These are phyloP conservation scores for Athetis lepigone DNA, from an alignment of 2,888 invertebrate genomes.

Conservation along the genomic window DNA sequence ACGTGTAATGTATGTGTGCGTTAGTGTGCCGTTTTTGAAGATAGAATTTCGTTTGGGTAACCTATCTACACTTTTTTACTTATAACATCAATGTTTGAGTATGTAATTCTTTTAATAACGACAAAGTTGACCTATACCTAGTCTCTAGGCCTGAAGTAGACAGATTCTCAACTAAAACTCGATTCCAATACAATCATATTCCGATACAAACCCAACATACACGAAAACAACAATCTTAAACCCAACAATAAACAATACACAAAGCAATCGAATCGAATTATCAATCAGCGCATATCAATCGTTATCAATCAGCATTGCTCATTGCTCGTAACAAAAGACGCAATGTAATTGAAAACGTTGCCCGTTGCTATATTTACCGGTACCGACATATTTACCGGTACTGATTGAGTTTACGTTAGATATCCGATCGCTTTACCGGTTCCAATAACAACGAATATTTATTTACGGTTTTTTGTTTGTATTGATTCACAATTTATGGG, in stretches of 20 bases:
- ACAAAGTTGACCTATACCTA: too few relatives aligned
- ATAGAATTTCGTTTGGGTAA: too few relatives aligned
- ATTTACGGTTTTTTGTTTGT: constrained; percentile 42
- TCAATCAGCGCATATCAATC: constrained; percentile 36
- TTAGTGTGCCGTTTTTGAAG: too few relatives aligned
- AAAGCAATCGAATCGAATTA: constrained; percentile 26
- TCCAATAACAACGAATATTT: constrained; percentile 51
- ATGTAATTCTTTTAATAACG: too few relatives aligned
- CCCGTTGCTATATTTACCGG: constrained; percentile 49
- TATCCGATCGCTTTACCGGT: constrained; percentile 57
- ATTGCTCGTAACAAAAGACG: constrained; percentile 51
- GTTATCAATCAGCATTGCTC: constrained; percentile 43
- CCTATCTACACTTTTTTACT: too few relatives aligned
- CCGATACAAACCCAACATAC: not conserved
- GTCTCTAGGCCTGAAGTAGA: too few relatives aligned
- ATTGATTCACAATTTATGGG: constrained; percentile 33
- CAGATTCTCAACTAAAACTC: too few relatives aligned
- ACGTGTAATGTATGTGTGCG: too few relatives aligned
- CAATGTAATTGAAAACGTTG: constrained; percentile 54
- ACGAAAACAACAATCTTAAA: constrained; percentile 12
- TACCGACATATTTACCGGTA: constrained; percentile 36
- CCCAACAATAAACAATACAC: constrained; percentile 16
- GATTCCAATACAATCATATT: too few relatives aligned
- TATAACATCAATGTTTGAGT: too few relatives aligned
- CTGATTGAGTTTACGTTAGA: constrained; percentile 62